Percentiles rank a stretch among this genome's conserved stretches.
phyloP scores from a whole-genome alignment of 2,797 vertebrate genomes.

The Pantherophis vulpinus region DNA sequence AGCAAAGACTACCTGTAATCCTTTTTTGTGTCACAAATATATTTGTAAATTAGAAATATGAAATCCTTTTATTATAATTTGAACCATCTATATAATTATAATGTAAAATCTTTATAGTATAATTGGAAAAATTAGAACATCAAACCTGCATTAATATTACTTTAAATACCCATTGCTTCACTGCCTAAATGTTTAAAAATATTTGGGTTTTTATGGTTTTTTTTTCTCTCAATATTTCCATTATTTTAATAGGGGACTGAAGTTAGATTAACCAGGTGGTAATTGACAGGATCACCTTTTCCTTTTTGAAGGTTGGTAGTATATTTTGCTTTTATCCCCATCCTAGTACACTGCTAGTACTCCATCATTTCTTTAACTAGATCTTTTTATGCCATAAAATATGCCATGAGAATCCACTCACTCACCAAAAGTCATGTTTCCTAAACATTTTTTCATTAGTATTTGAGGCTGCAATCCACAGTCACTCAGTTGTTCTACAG shows the following conservation, averaged over 20 bases:
- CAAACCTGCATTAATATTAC: background rate
- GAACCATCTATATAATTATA: background rate
- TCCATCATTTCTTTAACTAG: constrained; percentile 39
- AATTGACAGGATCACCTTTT: constrained; percentile 27
- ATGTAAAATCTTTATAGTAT: constrained; percentile 14
- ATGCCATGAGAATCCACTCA: constrained; percentile 4
- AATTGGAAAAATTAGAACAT: background rate
- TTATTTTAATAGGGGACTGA: constrained; percentile 34
- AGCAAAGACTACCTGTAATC: background rate
- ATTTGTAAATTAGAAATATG: background rate
- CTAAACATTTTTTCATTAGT: constrained; percentile 26
- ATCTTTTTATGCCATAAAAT: constrained; percentile 22
- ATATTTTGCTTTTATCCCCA: background rate
- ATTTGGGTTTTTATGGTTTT: constrained; percentile 15
- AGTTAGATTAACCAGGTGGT: constrained; percentile 23
- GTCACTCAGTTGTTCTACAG: background rate
- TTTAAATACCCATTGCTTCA: background rate
- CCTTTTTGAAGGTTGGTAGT: constrained; percentile 37
- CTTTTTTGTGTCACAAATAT: background rate
- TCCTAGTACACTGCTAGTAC: background rate
- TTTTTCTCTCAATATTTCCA: background rate
- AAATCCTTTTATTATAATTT: background rate
- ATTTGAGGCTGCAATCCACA: background rate
- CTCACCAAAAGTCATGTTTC: constrained; percentile 22
- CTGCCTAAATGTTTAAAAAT: background rate